phyloP scores from a whole-genome alignment of 1,140 invertebrate genomes.

The Drosophila orosa region DNA sequence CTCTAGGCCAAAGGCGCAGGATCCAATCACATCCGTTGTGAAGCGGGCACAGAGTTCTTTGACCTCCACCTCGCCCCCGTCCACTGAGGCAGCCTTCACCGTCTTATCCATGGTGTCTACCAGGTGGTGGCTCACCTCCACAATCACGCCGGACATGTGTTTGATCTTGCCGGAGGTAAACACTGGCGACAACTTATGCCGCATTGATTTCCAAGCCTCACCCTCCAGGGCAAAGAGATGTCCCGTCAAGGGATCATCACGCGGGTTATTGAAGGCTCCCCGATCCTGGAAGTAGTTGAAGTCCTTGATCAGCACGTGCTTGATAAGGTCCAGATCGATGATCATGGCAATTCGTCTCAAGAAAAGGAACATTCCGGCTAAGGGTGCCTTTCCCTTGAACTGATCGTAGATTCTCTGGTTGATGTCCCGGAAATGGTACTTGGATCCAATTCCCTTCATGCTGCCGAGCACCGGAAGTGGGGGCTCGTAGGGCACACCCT shows the following conservation, averaged over 20 bases:
- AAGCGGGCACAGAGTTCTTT: slow-evolving; percentile 87
- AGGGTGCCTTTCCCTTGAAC: slow-evolving; percentile 64
- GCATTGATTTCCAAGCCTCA: slow-evolving; percentile 85
- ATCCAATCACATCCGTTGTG: slow-evolving; percentile 87
- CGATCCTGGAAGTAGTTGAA: slow-evolving; percentile 81
- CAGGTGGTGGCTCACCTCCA: slow-evolving; percentile 68
- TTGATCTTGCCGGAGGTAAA: slow-evolving; percentile 87
- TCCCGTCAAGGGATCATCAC: slow-evolving; percentile 85
- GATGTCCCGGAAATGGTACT: slow-evolving; percentile 58
- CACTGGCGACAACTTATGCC: slow-evolving; percentile 85
- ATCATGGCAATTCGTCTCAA: slow-evolving; percentile 39
- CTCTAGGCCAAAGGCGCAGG: slow-evolving; percentile 85
- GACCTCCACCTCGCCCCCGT: slow-evolving; percentile 85
- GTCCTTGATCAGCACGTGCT: slow-evolving; percentile 79
- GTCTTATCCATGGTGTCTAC: slow-evolving; percentile 33
- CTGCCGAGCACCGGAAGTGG: slow-evolving; percentile 78
- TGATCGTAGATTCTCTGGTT: slow-evolving; percentile 65
- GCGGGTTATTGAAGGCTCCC: slow-evolving; percentile 85
- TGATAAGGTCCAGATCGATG: slow-evolving; percentile 71
- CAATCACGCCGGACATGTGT: slow-evolving; percentile 85
- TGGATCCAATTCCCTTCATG: slow-evolving; percentile 50
- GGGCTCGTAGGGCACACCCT: slow-evolving; percentile 76
- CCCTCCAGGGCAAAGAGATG: slow-evolving; percentile 85
- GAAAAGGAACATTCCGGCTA: slow-evolving; percentile 67
- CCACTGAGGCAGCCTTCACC: slow-evolving; percentile 36